Percentiles rank a stretch among this genome's conserved stretches.
These are phyloP conservation scores for Ctenomys sociabilis DNA, from an alignment of 2,113 vertebrate species.

Conservation along the genomic window DNA sequence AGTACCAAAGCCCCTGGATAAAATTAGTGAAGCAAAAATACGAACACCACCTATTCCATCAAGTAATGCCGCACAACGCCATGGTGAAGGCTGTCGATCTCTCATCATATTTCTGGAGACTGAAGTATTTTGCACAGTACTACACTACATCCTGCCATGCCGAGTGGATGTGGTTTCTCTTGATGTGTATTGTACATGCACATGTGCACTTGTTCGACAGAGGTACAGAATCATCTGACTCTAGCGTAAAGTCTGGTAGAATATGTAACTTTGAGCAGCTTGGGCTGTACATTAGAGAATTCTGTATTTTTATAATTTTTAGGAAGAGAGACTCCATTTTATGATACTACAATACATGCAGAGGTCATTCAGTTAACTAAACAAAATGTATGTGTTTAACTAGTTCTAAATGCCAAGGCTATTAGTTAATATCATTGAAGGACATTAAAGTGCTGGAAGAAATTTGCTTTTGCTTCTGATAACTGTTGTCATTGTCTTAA, in stretches of 20 bases:
- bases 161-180: neutral
- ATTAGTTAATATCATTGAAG: neutral
- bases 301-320: neutral
- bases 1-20: neutral
- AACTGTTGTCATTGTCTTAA: constrained; percentile 57
- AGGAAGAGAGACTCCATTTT: neutral
- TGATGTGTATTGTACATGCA: neutral
- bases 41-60: neutral
- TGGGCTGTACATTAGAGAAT: constrained; percentile 12
- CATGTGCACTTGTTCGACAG: neutral
- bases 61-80: neutral
- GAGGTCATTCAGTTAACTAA: neutral
- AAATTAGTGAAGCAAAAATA: neutral
- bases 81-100: neutral
- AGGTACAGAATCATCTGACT: neutral
- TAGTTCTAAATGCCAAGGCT: constrained; percentile 27
- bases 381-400: neutral
- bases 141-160: neutral
- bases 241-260: constrained; percentile 5
- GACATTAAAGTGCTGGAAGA: neutral
- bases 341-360: neutral
- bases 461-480: constrained; percentile 59
- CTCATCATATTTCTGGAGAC: neutral
- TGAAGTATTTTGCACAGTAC: neutral
- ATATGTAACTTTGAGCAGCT: neutral